Evolutionary conservation across 2,888 invertebrate species (phyloP).

Genomic region (Drosophila birchii): DNA sequence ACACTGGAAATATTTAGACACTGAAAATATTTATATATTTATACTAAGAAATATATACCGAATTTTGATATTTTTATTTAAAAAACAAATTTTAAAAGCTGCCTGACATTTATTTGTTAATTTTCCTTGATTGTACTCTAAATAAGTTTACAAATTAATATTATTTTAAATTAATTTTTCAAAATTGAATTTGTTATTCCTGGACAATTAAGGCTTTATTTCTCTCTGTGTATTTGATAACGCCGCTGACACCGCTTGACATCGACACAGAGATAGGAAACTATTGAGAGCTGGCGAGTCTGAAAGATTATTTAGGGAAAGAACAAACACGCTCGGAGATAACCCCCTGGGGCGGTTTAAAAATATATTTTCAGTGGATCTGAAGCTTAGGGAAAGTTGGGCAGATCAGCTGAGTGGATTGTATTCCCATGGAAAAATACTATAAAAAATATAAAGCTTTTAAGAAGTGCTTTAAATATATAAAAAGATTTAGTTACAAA

Average conservation of each 20-base stretch:
- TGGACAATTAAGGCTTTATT: neutral
- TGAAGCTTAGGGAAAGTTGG: neutral
- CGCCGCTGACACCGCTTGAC: constrained; percentile 30
- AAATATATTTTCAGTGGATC: constrained; percentile 14
- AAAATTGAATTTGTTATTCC: no score
- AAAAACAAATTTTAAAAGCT: neutral
- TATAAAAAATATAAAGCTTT: neutral
- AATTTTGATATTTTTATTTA: neutral
- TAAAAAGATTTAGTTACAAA: neutral
- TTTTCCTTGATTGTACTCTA: no score
- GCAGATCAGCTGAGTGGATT: constrained; percentile 30
- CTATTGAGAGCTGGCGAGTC: constrained; percentile 2
- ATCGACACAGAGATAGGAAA: constrained; percentile 20
- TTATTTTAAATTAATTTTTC: no score
- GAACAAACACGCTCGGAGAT: constrained; percentile 31
- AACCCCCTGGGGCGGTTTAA: constrained; percentile 35
- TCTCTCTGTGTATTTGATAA: constrained; percentile 29
- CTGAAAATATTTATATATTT: neutral
- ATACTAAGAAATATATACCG: neutral
- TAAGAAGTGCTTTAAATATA: neutral
- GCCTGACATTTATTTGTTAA: neutral
- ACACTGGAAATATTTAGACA: constrained; percentile 20
- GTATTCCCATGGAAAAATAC: constrained; percentile 25
- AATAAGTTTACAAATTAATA: neutral
- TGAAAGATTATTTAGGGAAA: constrained; percentile 18